phyloP scores from a whole-genome alignment of 2,113 vertebrate genomes.

The Pionites leucogaster region DNA sequence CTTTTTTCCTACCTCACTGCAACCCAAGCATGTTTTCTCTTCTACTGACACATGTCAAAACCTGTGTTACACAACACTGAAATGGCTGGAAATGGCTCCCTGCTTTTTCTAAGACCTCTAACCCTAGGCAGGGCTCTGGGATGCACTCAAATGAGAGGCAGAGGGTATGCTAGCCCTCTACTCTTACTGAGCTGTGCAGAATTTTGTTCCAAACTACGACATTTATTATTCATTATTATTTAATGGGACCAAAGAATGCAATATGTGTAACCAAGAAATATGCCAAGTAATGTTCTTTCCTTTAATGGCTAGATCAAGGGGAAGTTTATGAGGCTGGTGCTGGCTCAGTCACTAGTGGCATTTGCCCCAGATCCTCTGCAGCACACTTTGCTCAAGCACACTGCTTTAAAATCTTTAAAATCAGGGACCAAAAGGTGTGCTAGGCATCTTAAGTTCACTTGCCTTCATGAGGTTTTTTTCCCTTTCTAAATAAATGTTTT shows the following conservation, averaged over 20 bases:
- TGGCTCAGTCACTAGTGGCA: slow-evolving; percentile 19
- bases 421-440: neutral
- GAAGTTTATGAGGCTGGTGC: slow-evolving; percentile 45
- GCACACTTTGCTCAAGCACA: neutral
- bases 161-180: neutral
- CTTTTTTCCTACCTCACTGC: neutral
- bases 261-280: slow-evolving; percentile 62
- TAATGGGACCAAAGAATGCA: slow-evolving; percentile 64
- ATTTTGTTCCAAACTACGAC: slow-evolving; percentile 30
- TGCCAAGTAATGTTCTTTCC: slow-evolving; percentile 63
- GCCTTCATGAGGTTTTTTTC: neutral
- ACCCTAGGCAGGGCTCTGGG: neutral
- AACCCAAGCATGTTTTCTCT: neutral
- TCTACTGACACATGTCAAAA: neutral
- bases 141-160: neutral
- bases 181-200: slow-evolving; percentile 33
- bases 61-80: neutral
- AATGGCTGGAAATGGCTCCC: neutral
- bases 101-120: slow-evolving; percentile 15
- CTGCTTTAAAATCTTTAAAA: neutral
- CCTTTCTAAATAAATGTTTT: slow-evolving; percentile 28
- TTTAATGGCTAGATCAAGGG: slow-evolving; percentile 54
- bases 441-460: neutral
- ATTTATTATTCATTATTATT: slow-evolving; percentile 72
- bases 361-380: slow-evolving; percentile 40